Evolutionary conservation across 2,113 vertebrate genomes (phyloP).

Genomic region (Laterallus jamaicensis): DNA sequence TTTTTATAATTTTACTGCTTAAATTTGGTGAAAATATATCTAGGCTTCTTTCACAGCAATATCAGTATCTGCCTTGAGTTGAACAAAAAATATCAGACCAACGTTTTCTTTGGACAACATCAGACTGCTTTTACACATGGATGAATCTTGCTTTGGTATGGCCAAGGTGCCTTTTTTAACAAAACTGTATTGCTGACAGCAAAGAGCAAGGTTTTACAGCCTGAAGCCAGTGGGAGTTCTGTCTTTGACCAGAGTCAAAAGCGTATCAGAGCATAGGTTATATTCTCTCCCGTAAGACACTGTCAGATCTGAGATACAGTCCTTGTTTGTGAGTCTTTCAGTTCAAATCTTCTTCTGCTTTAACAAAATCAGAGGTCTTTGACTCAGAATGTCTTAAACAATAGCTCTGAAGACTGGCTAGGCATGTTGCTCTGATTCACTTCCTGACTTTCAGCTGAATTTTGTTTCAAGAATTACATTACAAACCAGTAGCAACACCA

Average conservation of each 20-base stretch:
- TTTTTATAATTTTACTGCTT: background rate
- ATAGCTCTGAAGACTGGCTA: background rate
- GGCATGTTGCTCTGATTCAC: background rate
- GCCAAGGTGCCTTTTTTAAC: background rate
- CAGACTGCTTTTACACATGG: background rate
- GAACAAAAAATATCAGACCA: background rate
- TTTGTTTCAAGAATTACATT: background rate
- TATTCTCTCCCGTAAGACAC: background rate
- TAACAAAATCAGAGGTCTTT: background rate
- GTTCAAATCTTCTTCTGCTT: background rate
- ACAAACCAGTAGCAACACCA: background rate
- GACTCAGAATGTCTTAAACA: background rate
- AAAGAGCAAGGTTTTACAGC: slow-evolving; percentile 15
- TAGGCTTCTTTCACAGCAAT: background rate
- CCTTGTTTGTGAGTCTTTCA: background rate
- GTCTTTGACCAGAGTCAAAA: slow-evolving; percentile 24
- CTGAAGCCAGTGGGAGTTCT: slow-evolving; percentile 15
- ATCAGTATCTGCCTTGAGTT: background rate
- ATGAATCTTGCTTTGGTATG: background rate
- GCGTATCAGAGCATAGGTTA: background rate
- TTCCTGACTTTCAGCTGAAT: background rate
- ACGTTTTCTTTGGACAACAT: background rate
- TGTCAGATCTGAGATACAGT: background rate
- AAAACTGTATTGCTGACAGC: background rate
- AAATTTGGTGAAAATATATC: background rate